Evolutionary conservation across 2,888 invertebrate genomes (phyloP).

Genomic region (Erebia epiphron): DNA sequence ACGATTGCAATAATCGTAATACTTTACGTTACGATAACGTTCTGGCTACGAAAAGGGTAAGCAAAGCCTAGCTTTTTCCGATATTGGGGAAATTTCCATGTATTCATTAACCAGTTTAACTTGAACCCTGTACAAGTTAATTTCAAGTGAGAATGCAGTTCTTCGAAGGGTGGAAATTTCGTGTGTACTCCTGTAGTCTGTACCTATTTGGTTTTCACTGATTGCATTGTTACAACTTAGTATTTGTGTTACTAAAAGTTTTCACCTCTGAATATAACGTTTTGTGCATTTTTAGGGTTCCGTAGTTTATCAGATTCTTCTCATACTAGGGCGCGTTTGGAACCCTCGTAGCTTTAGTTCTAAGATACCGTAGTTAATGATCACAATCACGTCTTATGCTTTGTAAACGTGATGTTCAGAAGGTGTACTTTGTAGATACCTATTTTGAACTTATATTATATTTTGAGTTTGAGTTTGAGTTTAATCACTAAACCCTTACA

Average conservation of each 20-base stretch:
- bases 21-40: not conserved
- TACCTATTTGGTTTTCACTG: constrained; percentile 1
- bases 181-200: not conserved
- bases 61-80: not conserved
- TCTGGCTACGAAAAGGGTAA: not conserved
- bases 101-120: not conserved
- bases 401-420: too few relatives aligned
- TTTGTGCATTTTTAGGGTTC: too few relatives aligned
- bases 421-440: too few relatives aligned
- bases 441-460: too few relatives aligned
- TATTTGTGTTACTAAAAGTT: not conserved
- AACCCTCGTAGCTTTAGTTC: too few relatives aligned
- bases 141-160: not conserved
- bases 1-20: constrained; percentile 1
- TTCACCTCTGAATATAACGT: too few relatives aligned
- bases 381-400: too few relatives aligned
- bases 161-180: not conserved
- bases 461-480: too few relatives aligned
- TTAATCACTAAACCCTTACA: too few relatives aligned
- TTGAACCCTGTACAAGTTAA: not conserved
- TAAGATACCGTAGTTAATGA: too few relatives aligned
- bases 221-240: not conserved
- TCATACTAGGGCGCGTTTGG: too few relatives aligned
- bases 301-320: too few relatives aligned
- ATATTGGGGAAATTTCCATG: constrained; percentile 15